phyloP scores from a whole-genome alignment of 2,113 vertebrate genomes.

The Meles meles region DNA sequence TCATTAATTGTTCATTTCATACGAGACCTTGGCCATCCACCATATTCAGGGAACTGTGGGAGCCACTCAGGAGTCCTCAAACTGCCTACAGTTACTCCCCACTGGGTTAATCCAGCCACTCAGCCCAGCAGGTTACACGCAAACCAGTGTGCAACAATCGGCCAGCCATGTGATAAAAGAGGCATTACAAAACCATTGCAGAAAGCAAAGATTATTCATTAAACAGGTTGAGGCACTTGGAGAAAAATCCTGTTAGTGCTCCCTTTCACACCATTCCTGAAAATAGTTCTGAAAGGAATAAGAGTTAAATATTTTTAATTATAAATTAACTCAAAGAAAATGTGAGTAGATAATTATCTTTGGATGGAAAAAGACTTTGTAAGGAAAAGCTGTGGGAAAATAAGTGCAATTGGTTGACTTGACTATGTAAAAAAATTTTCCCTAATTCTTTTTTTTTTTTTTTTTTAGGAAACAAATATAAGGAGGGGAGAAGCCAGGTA shows the following conservation, averaged over 20 bases:
- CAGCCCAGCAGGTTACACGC: not conserved
- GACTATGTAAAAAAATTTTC: not conserved
- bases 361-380: not conserved
- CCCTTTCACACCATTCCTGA: not conserved
- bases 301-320: not conserved
- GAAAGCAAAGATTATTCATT: conserved; percentile 26
- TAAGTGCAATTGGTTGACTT: not conserved
- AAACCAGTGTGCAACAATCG: not conserved
- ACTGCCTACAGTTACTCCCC: not conserved
- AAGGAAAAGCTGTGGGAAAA: not conserved
- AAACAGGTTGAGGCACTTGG: not conserved
- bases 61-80: not conserved
- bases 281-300: conserved; percentile 24
- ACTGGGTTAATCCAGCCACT: not conserved
- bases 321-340: conserved; percentile 8
- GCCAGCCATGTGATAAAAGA: not conserved
- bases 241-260: not conserved
- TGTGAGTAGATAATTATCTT: not conserved
- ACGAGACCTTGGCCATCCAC: not conserved
- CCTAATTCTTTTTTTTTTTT: not conserved
- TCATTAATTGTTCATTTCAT: conserved; percentile 41
- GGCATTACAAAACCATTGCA: not conserved
- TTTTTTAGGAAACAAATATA: not conserved
- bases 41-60: not conserved
- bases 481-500: not conserved